A percentile compares a stretch with the other conserved stretches of the same genome.
These are phyloP conservation scores for Macrotus californicus DNA, from an alignment of 2,113 vertebrate species.

Conservation along the genomic window DNA sequence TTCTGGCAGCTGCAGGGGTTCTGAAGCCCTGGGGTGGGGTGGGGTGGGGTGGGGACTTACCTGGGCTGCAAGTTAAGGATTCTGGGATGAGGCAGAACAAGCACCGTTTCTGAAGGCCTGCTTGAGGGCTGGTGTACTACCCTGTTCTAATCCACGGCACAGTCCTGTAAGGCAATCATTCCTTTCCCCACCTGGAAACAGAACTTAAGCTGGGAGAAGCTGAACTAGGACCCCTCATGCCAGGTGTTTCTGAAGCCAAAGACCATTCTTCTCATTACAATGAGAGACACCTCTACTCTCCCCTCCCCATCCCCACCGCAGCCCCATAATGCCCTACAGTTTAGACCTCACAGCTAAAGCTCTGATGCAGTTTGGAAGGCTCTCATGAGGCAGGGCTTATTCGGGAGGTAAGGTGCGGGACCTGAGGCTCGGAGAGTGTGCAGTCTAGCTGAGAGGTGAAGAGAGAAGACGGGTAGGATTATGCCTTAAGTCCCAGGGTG, in stretches of 20 bases:
- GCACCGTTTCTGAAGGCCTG: not conserved
- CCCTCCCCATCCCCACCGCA: accelerated
- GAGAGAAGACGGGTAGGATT: not conserved
- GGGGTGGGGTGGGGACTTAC: not conserved
- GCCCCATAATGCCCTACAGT: accelerated
- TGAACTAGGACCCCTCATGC: not conserved
- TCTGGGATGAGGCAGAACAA: not conserved
- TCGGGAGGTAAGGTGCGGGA: not conserved
- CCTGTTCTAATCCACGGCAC: not conserved
- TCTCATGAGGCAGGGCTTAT: not conserved
- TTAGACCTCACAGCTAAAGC: not conserved
- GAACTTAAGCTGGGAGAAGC: not conserved
- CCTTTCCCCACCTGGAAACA: not conserved
- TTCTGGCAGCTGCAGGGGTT: not conserved
- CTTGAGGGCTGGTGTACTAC: not conserved
- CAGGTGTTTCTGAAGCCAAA: not conserved
- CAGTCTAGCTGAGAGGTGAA: not conserved
- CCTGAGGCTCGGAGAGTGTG: not conserved
- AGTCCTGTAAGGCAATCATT: not conserved
- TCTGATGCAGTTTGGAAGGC: not conserved
- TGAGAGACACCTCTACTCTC: not conserved
- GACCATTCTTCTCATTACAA: not conserved
- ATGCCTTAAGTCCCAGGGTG: not conserved
- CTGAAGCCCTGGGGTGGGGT: not conserved
- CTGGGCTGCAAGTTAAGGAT: not conserved